Evolutionary conservation across 2,888 invertebrate genomes (phyloP).

Genomic region (Andricus curvator): DNA sequence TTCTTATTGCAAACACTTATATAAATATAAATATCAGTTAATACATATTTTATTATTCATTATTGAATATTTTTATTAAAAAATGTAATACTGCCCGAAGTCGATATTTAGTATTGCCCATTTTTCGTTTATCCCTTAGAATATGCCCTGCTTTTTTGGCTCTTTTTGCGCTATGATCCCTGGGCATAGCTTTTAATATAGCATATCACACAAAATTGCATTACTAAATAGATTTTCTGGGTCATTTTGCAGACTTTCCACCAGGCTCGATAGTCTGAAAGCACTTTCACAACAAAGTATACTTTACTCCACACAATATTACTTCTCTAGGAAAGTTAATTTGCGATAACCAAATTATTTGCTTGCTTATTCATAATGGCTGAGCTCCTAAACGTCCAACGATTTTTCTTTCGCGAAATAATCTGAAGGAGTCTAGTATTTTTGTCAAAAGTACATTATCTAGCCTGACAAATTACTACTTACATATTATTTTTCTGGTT

Average conservation of each 20-base stretch:
- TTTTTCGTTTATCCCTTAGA: no score
- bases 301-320: slow-evolving; percentile 11
- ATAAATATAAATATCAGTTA: no score
- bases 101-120: no score
- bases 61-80: no score
- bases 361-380: neutral
- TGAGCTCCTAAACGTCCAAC: neutral
- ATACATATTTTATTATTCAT: no score
- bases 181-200: neutral
- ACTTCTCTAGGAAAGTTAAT: slow-evolving; percentile 17
- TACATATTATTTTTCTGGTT: neutral
- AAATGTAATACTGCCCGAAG: no score
- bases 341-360: slow-evolving; percentile 19
- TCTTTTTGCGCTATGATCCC: no score
- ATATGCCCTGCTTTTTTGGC: no score
- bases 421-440: neutral
- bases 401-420: neutral
- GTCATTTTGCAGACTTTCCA: slow-evolving; percentile 39
- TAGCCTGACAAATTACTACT: neutral
- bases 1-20: no score
- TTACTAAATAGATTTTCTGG: slow-evolving; percentile 28
- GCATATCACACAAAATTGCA: neutral
- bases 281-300: slow-evolving; percentile 36
- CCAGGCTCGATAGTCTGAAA: slow-evolving; percentile 16
- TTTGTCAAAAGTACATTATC: neutral